Base-by-base conservation (phyloP, 2,888 invertebrate genomes). In the Cephus pulcher region DNA sequence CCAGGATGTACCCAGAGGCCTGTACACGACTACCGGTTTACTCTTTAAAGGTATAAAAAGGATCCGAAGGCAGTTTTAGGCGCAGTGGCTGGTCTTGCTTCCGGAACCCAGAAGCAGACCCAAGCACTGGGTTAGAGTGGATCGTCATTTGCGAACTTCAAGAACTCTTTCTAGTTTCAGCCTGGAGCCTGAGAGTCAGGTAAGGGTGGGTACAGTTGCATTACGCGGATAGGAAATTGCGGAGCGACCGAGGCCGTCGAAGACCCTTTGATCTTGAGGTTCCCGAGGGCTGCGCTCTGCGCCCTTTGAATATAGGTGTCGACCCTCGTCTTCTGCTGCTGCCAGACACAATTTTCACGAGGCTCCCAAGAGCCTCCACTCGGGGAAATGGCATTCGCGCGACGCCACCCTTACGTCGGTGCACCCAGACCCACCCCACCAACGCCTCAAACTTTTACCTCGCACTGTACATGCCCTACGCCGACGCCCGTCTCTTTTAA, bases 301-400 rank as follows among this genome's bases (percentile, higher is more conserved):
- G 34, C 34, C 86, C 86, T 89, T 89, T 88, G 84, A 88, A 85
- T 78, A 81, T 82, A 89, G 88, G 88, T 89, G 89, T 89, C 89
- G 88, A 89, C 90, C 88, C 88, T 88, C 85, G 85, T 86, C 86
- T 85, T 86, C 86, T 2, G 9, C 56, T 9, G 84, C 81, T 88
- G 88, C 87, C 87, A 90, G 88, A 89, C 89, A 86, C 89, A 88
- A 90, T 90, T 90, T 89, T 89, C 89, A 87, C 87, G 83, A 88
- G 85, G 83, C 84, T 83, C 85, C 2, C 56, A 0, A 56, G 23
- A 56, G 23, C 56, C 56, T 56, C 74, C 79, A 76, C 79, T 73
- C 76, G 74, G 76, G 79, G 78, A 79, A 79, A 77, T 80, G 78
- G 76, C 80, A 75, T 80, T 76, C 78, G 68, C 73, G 32, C 71